Evolutionary conservation across 2,113 vertebrate genomes (phyloP).

Genomic region (Hemicordylus capensis): DNA sequence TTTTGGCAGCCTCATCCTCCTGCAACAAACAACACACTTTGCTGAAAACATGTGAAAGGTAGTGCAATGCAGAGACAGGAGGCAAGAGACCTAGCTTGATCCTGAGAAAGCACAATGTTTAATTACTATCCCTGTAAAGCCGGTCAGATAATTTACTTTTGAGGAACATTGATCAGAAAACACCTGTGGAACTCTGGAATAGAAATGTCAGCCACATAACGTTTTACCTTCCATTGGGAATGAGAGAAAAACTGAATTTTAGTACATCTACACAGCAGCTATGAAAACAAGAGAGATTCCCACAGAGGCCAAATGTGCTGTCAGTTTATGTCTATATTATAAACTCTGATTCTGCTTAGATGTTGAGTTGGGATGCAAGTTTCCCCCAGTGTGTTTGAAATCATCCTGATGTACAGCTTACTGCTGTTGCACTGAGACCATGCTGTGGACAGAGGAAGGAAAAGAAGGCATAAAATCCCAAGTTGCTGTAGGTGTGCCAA

Average conservation of each 20-base stretch:
- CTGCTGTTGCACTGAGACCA: background rate
- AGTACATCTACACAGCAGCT: background rate
- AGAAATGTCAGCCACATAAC: background rate
- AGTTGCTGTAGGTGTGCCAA: background rate
- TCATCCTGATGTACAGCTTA: background rate
- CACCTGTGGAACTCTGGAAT: background rate
- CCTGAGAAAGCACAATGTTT: no score
- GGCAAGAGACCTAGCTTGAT: no score
- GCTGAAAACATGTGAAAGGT: background rate
- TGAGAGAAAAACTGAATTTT: background rate
- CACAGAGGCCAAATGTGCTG: background rate
- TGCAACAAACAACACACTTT: background rate
- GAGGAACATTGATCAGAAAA: background rate
- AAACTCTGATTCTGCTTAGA: background rate
- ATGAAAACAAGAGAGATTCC: background rate
- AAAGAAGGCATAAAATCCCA: background rate
- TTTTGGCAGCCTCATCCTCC: background rate
- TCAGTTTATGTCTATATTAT: slow-evolving; percentile 14
- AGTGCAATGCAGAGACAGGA: background rate
- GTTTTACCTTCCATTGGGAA: background rate
- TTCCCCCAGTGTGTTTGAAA: slow-evolving; percentile 1
- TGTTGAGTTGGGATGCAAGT: background rate
- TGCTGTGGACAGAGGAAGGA: background rate
- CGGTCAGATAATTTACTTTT: background rate
- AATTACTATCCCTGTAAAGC: background rate